Conservation (phyloP, 2,888 invertebrate species). For the Autographa pulchrina region DNA sequence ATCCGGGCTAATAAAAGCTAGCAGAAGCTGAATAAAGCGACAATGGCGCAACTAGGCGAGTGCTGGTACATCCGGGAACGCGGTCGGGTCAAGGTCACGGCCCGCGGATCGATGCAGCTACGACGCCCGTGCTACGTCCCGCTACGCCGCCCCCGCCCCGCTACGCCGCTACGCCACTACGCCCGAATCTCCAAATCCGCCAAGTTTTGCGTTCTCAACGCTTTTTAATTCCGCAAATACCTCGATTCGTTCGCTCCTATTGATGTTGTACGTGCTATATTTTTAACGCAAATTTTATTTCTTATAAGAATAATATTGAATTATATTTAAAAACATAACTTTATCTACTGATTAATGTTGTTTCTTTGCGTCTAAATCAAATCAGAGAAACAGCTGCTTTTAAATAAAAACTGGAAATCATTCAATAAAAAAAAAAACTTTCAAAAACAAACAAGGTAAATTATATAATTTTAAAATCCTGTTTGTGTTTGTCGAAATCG, state of each 20-base stretch:
- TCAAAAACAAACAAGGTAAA: constrained; percentile 24
- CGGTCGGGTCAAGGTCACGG: constrained; percentile 91
- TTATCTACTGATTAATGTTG: no score
- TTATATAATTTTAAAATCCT: constrained; percentile 31
- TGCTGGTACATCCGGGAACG: constrained; percentile 86
- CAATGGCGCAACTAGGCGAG: constrained; percentile 84
- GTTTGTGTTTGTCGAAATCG: constrained; percentile 26
- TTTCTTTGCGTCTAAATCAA: neutral
- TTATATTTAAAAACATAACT: no score
- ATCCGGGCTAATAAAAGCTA: constrained; percentile 81
- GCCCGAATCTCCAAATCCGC: constrained; percentile 66
- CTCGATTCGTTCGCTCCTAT: constrained; percentile 50
- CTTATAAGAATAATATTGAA: no score
- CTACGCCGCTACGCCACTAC: constrained; percentile 67
- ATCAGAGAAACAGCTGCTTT: neutral
- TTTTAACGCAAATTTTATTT: constrained; percentile 23
- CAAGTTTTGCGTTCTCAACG: constrained; percentile 55
- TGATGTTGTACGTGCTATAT: constrained; percentile 56
- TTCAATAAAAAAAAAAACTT: constrained; percentile 18
- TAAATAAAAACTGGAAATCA: constrained; percentile 29
- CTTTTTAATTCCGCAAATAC: constrained; percentile 63
- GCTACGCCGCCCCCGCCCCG: constrained; percentile 64
- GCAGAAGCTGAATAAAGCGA: constrained; percentile 79
- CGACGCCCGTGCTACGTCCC: constrained; percentile 77
- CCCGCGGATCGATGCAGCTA: constrained; percentile 91